Conservation (phyloP, 2,888 invertebrate genomes). For the Mesorhabditis sp. region DNA sequence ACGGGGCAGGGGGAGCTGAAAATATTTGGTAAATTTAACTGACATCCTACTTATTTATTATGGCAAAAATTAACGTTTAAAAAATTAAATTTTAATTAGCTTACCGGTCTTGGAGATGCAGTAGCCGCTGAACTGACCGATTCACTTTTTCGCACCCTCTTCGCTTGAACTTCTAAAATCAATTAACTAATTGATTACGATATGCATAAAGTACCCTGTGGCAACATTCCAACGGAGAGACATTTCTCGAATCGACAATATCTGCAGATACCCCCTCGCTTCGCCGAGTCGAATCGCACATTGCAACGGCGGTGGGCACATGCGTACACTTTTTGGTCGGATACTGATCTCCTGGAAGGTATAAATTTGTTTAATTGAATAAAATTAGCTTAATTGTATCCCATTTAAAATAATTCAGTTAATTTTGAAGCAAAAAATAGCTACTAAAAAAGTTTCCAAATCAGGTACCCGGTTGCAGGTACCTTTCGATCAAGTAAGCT, state of each 20-base stretch:
- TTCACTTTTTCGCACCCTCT: not conserved
- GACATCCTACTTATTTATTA: not conserved
- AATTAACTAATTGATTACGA: not conserved
- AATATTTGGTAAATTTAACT: not conserved
- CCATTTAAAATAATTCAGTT: too few species aligned
- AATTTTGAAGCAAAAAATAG: too few species aligned
- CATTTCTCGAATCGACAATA: slow-evolving; percentile 8
- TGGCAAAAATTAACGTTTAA: too few species aligned
- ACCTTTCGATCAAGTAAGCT: too few species aligned
- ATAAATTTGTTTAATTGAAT: not conserved
- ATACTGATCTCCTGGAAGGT: slow-evolving; percentile 22
- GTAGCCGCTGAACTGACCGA: not conserved
- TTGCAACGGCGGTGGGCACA: slow-evolving; percentile 16
- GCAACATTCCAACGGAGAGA: slow-evolving; percentile 7
- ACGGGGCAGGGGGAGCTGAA: not conserved
- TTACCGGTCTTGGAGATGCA: not conserved
- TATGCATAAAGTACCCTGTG: not conserved
- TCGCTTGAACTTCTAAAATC: slow-evolving; percentile 1
- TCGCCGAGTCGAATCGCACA: slow-evolving; percentile 11
- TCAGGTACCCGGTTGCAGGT: too few species aligned
- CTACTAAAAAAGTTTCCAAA: too few species aligned
- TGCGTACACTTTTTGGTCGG: slow-evolving; percentile 24
- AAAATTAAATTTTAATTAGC: not conserved
- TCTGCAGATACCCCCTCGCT: not conserved
- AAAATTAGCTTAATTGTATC: too few species aligned